phyloP scores from a whole-genome alignment of 2,113 vertebrate genomes.

The Hemicordylus capensis region DNA sequence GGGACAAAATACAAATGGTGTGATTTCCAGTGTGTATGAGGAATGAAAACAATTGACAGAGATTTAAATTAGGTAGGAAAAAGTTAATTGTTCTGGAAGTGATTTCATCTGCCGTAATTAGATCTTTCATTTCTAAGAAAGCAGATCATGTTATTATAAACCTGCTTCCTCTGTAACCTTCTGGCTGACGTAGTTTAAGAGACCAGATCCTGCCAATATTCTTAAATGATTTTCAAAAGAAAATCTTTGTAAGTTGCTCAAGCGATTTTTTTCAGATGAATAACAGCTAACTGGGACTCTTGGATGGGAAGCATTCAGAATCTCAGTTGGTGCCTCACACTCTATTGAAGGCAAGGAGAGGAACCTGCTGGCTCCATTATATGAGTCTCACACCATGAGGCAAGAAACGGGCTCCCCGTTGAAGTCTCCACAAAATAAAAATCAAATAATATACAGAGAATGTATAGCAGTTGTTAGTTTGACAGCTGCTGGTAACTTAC shows the following conservation, averaged over 20 bases:
- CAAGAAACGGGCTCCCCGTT: conserved; percentile 28
- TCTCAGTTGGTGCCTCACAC: conserved; percentile 24
- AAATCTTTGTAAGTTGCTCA: conserved; percentile 41
- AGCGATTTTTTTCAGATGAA: conserved; percentile 38
- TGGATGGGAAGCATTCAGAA: conserved; percentile 51
- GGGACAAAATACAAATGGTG: conserved; percentile 28
- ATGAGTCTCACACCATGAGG: conserved; percentile 17
- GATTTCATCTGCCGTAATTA: conserved; percentile 24
- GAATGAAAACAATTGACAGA: neutral
- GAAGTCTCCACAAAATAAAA: conserved; percentile 30
- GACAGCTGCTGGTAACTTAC: conserved; percentile 64
- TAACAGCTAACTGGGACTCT: conserved; percentile 49
- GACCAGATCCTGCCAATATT: conserved; percentile 29
- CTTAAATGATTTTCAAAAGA: conserved; percentile 69
- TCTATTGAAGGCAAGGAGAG: conserved; percentile 40
- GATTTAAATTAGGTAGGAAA: conserved; percentile 14
- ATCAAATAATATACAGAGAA: conserved; percentile 32
- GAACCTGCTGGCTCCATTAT: conserved; percentile 33
- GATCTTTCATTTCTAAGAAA: conserved; percentile 48
- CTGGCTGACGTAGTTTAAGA: conserved; percentile 53
- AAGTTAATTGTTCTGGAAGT: conserved; percentile 61
- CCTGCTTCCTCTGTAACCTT: conserved; percentile 1
- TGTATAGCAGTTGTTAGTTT: conserved; percentile 50
- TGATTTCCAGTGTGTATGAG: conserved; percentile 17
- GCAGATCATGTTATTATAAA: conserved; percentile 43